phyloP scores from a whole-genome alignment of 2,797 vertebrate genomes.

The Rallus crepitans region DNA sequence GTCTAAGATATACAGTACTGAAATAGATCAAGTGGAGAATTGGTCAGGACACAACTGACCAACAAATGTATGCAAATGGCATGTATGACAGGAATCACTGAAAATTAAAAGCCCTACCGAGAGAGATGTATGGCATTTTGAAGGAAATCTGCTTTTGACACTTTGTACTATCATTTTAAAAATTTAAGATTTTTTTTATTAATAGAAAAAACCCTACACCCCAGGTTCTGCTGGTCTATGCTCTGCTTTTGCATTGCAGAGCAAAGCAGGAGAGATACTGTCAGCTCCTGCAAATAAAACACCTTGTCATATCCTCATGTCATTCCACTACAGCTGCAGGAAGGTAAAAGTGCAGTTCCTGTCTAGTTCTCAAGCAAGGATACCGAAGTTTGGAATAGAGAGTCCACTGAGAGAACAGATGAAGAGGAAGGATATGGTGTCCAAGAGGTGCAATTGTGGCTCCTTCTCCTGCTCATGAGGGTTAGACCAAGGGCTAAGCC shows the following conservation, averaged over 20 bases:
- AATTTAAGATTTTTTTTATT: slow-evolving; percentile 15
- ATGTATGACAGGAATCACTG: slow-evolving; percentile 30
- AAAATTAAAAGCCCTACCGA: slow-evolving; percentile 53
- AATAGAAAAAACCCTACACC: not conserved
- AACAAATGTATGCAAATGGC: slow-evolving; percentile 43
- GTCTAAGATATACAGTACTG: slow-evolving; percentile 36
- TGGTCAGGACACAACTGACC: slow-evolving; percentile 28
- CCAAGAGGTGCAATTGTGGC: not conserved
- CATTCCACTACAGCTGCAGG: not conserved
- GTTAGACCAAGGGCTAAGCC: not conserved
- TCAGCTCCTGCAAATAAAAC: not conserved
- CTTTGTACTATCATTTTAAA: not conserved
- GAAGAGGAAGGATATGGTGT: not conserved
- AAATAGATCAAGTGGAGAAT: slow-evolving; percentile 51
- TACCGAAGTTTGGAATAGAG: not conserved
- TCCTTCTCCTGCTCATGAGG: not conserved
- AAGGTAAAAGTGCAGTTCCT: not conserved
- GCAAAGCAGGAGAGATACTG: not conserved
- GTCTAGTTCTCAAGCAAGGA: not conserved
- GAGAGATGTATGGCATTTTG: not conserved
- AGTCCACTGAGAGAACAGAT: not conserved
- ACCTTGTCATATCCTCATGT: not conserved
- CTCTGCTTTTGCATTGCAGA: not conserved
- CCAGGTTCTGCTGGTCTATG: not conserved
- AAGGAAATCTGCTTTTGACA: slow-evolving; percentile 51